These are phyloP conservation scores for Vanacampus margaritifer DNA, from an alignment of 2,113 vertebrate genomes.

Conservation along the genomic window DNA sequence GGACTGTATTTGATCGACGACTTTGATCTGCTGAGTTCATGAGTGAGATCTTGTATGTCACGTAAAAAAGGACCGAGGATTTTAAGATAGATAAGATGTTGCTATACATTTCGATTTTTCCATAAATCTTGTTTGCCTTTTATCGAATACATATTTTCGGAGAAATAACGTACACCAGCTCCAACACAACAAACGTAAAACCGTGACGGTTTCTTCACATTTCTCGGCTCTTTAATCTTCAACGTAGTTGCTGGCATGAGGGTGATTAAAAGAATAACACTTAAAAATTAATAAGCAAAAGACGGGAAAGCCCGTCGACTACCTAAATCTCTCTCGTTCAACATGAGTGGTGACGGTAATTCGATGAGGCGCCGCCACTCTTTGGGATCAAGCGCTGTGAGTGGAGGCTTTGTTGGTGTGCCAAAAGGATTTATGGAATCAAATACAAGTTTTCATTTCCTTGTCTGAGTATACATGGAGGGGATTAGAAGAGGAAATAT, in stretches of 20 bases:
- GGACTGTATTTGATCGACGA: neutral
- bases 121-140: too few relatives aligned
- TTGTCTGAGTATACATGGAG: conserved; percentile 61
- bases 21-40: neutral
- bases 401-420: conserved; percentile 69
- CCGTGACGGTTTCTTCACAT: neutral
- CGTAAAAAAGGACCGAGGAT: neutral
- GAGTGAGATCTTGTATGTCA: neutral
- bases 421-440: conserved; percentile 74
- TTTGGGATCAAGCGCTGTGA: conserved; percentile 62
- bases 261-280: conserved; percentile 53
- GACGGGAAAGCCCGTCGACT: conserved; percentile 57
- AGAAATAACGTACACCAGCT: too few relatives aligned
- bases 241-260: conserved; percentile 44
- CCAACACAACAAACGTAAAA: too few relatives aligned
- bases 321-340: conserved; percentile 62
- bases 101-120: too few relatives aligned
- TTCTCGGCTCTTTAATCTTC: neutral
- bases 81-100: too few relatives aligned
- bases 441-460: conserved; percentile 71
- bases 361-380: conserved; percentile 62
- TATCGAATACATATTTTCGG: too few relatives aligned
- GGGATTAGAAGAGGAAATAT: conserved; percentile 61
- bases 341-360: conserved; percentile 71
- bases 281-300: conserved; percentile 57